Evolutionary conservation across 1,140 invertebrate genomes (phyloP).

Genomic region (Drosophila kepulauana): DNA sequence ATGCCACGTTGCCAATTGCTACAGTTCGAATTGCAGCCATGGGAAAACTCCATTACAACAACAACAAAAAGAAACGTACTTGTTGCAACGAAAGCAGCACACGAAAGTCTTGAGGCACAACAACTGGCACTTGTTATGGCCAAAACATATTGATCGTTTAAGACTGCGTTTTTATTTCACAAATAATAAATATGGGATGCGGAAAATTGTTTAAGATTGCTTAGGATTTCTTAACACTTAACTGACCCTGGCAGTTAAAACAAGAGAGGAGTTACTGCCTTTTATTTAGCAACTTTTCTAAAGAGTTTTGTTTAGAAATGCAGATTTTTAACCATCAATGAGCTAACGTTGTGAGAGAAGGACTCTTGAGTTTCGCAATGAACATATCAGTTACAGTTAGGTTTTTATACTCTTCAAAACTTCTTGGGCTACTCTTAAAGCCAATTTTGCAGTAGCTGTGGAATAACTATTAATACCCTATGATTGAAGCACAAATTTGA

Average conservation of each 20-base stretch:
- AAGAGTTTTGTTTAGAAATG: neutral
- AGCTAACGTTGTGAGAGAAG: neutral
- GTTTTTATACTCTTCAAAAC: neutral
- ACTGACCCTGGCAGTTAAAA: neutral
- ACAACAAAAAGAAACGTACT: neutral
- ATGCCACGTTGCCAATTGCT: conserved; percentile 65
- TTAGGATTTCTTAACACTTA: neutral
- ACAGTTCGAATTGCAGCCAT: conserved; percentile 38
- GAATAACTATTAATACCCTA: conserved; percentile 4
- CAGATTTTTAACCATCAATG: neutral
- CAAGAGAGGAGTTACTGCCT: neutral
- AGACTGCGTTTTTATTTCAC: neutral
- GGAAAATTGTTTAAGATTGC: neutral
- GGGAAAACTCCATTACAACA: conserved; percentile 37
- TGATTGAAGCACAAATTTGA: neutral
- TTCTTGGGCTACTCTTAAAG: neutral
- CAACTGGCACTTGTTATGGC: neutral
- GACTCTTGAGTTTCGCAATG: neutral
- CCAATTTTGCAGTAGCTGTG: conserved; percentile 20
- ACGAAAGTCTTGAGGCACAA: neutral
- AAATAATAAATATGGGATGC: neutral
- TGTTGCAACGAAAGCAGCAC: no score
- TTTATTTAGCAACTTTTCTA: neutral
- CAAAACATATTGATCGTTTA: conserved; percentile 9
- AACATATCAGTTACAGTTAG: conserved; percentile 21